Conservation (phyloP, 2,113 vertebrate species). For the Psephotus haematonotus region DNA sequence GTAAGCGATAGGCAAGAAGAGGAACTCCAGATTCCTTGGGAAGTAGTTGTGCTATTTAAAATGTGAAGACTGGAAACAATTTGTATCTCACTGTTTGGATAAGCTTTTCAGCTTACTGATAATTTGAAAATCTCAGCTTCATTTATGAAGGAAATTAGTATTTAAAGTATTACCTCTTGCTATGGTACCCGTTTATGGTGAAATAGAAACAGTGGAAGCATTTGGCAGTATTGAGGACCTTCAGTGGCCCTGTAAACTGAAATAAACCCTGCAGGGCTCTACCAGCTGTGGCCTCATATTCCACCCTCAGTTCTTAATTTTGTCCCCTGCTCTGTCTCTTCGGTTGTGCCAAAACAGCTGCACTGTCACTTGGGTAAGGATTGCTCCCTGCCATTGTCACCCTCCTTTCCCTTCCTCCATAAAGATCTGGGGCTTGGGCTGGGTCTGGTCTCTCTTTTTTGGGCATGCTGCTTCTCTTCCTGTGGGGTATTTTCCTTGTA, state of each 20-base stretch:
- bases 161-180: not conserved
- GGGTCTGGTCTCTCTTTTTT: not conserved
- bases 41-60: not conserved
- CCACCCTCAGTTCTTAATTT: not conserved
- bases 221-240: not conserved
- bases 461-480: not conserved
- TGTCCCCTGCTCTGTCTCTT: not conserved
- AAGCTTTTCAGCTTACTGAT: not conserved
- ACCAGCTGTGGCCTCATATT: not conserved
- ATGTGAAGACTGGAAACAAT: not conserved
- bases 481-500: not conserved
- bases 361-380: not conserved
- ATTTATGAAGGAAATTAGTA: not conserved
- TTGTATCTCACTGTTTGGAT: not conserved
- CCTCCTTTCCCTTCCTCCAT: not conserved
- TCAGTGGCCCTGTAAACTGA: not conserved
- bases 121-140: not conserved
- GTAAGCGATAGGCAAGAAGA: not conserved
- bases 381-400: not conserved
- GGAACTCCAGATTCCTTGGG: not conserved
- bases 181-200: not conserved
- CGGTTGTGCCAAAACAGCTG: not conserved
- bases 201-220: not conserved
- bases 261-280: not conserved
- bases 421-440: not conserved